A percentile compares a stretch with the other conserved stretches of the same genome.
Evolutionary conservation across 2,888 invertebrate genomes (phyloP).

Genomic region (Zaprionus obscuricornis): DNA sequence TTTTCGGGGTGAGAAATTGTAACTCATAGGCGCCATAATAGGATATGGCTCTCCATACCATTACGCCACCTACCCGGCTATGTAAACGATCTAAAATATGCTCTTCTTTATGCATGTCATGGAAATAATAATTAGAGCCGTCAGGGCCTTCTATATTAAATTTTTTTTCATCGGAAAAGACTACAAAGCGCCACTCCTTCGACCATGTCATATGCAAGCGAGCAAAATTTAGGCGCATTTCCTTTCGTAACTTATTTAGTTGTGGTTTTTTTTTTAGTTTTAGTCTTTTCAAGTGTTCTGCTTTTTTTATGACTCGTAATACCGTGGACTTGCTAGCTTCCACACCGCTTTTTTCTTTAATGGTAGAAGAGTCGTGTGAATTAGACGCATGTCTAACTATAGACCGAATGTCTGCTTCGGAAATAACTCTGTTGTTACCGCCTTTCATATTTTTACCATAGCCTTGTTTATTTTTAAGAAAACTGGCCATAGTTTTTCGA

Average conservation of each 20-base stretch:
- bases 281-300: neutral
- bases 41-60: slow-evolving; percentile 4
- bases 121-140: slow-evolving; percentile 2
- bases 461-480: slow-evolving; percentile 12
- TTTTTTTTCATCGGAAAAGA: slow-evolving; percentile 8
- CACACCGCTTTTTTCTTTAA: slow-evolving; percentile 6
- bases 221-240: neutral
- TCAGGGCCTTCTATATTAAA: slow-evolving; percentile 5
- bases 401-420: slow-evolving; percentile 1
- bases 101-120: neutral
- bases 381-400: neutral
- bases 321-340: slow-evolving; percentile 1
- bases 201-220: neutral
- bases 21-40: slow-evolving; percentile 1
- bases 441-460: slow-evolving; percentile 5
- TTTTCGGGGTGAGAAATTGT: neutral
- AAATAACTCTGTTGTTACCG: slow-evolving; percentile 9
- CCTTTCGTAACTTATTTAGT: neutral
- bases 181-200: neutral
- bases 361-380: slow-evolving; percentile 2
- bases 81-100: neutral
- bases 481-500: slow-evolving; percentile 14
- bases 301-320: neutral
- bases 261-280: neutral
- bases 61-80: slow-evolving; percentile 1